Conservation (phyloP, 2,888 invertebrate genomes). For the Lampropteryx suffumata region DNA sequence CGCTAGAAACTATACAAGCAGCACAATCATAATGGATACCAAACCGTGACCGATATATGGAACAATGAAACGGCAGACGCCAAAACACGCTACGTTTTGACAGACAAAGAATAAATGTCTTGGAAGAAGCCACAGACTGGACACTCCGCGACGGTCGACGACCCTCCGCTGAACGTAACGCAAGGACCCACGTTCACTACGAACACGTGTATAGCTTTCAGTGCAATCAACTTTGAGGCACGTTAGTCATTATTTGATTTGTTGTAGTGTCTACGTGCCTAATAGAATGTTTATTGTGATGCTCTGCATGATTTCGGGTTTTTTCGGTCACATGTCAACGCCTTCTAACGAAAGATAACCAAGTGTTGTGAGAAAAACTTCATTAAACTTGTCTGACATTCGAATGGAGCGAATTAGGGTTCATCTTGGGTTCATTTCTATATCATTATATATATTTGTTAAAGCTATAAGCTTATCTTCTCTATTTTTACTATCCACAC, state of each 20-base stretch:
- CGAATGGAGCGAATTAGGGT: no score
- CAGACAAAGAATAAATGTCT: constrained; percentile 33
- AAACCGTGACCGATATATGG: constrained; percentile 47
- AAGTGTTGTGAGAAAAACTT: no score
- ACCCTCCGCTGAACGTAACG: constrained; percentile 9
- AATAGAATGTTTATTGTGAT: constrained; percentile 4
- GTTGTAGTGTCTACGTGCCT: constrained; percentile 8
- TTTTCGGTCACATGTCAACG: no score
- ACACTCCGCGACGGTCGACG: constrained; percentile 20
- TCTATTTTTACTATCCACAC: constrained; percentile 5
- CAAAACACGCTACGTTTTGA: constrained; percentile 44
- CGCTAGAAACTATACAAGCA: constrained; percentile 31
- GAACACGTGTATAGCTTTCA: constrained; percentile 22
- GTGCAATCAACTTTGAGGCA: constrained; percentile 29
- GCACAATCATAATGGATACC: constrained; percentile 42
- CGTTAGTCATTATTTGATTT: constrained; percentile 13
- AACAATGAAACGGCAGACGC: constrained; percentile 45
- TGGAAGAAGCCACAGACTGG: constrained; percentile 19
- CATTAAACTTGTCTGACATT: no score
- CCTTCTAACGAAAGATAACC: no score
- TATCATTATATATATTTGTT: background rate
- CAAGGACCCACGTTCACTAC: constrained; percentile 12
- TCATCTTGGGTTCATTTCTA: background rate
- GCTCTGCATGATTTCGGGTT: background rate
- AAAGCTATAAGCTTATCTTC: constrained; percentile 1